phyloP scores from a whole-genome alignment of 2,888 invertebrate genomes.

The Heliconius hortense region DNA sequence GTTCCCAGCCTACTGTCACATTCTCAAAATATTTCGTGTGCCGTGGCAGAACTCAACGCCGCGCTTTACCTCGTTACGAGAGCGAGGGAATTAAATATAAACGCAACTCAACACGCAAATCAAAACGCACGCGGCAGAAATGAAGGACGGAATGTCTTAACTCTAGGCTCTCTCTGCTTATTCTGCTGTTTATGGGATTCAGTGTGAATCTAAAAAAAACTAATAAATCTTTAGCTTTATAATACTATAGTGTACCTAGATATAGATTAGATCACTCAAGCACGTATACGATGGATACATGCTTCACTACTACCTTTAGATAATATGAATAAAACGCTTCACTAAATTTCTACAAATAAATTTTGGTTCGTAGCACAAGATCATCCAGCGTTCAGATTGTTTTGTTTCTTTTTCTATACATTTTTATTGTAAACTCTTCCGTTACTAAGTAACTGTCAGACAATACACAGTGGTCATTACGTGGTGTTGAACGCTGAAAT shows the following conservation, averaged over 20 bases:
- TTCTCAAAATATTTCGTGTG: not conserved
- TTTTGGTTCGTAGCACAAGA: constrained; percentile 3
- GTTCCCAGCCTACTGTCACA: not conserved
- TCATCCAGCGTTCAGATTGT: not conserved
- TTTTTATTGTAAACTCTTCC: not conserved
- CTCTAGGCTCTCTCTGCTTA: too few relatives aligned
- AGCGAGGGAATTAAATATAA: not conserved
- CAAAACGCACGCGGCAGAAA: too few relatives aligned
- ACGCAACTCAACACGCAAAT: too few relatives aligned
- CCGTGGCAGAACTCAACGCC: not conserved
- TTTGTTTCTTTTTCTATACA: not conserved
- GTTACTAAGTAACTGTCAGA: too few relatives aligned
- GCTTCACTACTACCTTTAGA: constrained; percentile 14
- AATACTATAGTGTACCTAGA: too few relatives aligned
- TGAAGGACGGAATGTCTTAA: too few relatives aligned
- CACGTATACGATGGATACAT: constrained; percentile 7
- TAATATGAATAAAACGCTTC: constrained; percentile 12
- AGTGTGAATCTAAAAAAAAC: too few relatives aligned
- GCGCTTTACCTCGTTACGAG: not conserved
- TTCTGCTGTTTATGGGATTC: too few relatives aligned
- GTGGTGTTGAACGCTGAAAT: too few relatives aligned
- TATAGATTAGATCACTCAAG: constrained; percentile 4
- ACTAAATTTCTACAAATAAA: constrained; percentile 3
- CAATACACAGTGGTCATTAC: too few relatives aligned
- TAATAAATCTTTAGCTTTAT: too few relatives aligned